Percentiles rank a stretch among this genome's conserved stretches.
Evolutionary conservation across 2,888 invertebrate species (phyloP).

Genomic region (Lucinisca nassula): DNA sequence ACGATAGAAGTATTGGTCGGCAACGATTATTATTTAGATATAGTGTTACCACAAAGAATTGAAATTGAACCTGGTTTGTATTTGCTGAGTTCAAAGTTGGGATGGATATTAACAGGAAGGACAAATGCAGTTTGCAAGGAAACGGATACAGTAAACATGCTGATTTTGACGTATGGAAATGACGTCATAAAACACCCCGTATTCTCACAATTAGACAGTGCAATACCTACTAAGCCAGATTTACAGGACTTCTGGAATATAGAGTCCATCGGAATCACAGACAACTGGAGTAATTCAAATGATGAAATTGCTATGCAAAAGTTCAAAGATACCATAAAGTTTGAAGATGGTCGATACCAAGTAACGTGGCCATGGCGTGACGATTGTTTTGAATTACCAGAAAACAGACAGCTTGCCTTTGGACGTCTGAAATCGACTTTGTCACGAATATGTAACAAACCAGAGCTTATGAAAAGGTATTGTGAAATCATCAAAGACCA

Average conservation of each 20-base stretch:
- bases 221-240: conserved; percentile 19
- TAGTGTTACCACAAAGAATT: too few species aligned
- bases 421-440: conserved; percentile 37
- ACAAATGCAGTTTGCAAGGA: background rate
- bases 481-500: conserved; percentile 33
- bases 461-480: conserved; percentile 22
- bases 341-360: conserved; percentile 27
- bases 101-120: background rate
- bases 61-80: too few species aligned
- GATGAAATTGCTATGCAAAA: conserved; percentile 30
- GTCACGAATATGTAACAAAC: background rate
- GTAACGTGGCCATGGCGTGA: conserved; percentile 43
- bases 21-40: too few species aligned
- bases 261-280: conserved; percentile 25
- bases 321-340: conserved; percentile 32
- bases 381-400: conserved; percentile 20
- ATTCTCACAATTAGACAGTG: background rate
- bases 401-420: conserved; percentile 12
- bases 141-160: background rate
- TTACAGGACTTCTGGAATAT: conserved; percentile 43
- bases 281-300: background rate
- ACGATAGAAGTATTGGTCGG: too few species aligned
- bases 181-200: background rate
- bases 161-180: conserved; percentile 1
- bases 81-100: too few species aligned